Conservation (phyloP, 2,797 vertebrate species). For the Sebastes itinus region DNA sequence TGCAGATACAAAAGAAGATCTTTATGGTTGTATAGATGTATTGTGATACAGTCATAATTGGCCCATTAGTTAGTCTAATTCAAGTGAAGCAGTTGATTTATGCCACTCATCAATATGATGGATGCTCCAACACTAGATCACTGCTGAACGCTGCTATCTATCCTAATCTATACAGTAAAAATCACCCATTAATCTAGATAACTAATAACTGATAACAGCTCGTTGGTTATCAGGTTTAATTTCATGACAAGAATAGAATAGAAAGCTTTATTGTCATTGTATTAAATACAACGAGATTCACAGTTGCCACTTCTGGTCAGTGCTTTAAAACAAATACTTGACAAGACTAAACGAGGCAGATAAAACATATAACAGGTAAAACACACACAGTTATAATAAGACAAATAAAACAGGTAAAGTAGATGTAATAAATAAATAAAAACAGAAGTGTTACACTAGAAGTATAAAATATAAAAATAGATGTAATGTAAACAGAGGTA, state of each 20-base stretch:
- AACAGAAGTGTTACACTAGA: too few relatives aligned
- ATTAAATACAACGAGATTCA: too few relatives aligned
- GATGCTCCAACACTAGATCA: conserved; percentile 36
- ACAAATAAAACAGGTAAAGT: too few relatives aligned
- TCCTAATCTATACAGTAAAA: conserved; percentile 27
- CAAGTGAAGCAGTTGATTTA: conserved; percentile 35
- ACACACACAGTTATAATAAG: too few relatives aligned
- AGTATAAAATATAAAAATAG: too few relatives aligned
- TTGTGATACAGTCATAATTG: conserved; percentile 10
- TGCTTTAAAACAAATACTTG: too few relatives aligned
- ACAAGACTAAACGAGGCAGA: too few relatives aligned
- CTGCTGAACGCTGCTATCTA: conserved; percentile 29
- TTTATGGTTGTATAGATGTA: not conserved
- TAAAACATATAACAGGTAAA: too few relatives aligned
- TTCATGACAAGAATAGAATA: not conserved
- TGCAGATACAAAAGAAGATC: not conserved
- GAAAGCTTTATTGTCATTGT: too few relatives aligned
- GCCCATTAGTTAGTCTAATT: conserved; percentile 14
- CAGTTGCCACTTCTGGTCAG: too few relatives aligned
- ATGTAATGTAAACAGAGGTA: too few relatives aligned
- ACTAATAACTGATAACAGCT: not conserved
- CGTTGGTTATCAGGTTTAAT: conserved; percentile 1
- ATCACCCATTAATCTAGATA: conserved; percentile 38
- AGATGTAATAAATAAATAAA: too few relatives aligned
- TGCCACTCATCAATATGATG: conserved; percentile 47